Percentiles rank a stretch among this genome's conserved stretches.
Conservation (phyloP, 1,140 invertebrate species). For the Aphelenchoides besseyi region DNA sequence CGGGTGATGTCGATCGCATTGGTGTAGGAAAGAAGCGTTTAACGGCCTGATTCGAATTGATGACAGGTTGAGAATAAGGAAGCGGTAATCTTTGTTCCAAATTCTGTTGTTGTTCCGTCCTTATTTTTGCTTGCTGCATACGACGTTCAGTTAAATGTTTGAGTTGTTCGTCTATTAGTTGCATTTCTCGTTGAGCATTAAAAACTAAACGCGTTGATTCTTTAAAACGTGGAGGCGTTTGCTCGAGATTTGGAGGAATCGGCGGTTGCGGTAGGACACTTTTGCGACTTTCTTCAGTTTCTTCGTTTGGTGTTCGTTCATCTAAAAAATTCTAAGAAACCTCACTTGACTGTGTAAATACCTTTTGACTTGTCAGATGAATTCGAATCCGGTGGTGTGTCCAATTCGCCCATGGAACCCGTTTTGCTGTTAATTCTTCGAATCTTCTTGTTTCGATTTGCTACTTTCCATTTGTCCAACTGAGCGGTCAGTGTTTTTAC, state of each 20-base stretch:
- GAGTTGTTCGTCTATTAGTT: not conserved
- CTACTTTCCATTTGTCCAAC: not conserved
- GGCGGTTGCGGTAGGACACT: not conserved
- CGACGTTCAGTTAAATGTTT: not conserved
- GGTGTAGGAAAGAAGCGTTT: constrained; percentile 5
- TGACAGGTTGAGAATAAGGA: constrained; percentile 1
- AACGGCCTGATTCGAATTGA: not conserved
- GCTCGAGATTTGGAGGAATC: not conserved
- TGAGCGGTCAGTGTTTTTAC: not conserved
- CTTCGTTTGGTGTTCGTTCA: not conserved
- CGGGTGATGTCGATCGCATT: not conserved
- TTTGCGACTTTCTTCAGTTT: not conserved
- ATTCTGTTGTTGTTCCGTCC: not conserved
- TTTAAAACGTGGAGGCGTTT: not conserved
- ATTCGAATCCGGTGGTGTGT: constrained; percentile 6
- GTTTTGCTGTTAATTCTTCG: not conserved
- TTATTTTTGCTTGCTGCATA: not conserved
- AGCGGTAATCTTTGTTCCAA: not conserved
- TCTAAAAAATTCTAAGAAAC: not conserved
- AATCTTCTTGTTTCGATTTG: not conserved
- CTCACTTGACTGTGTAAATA: not conserved
- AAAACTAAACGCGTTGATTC: not conserved
- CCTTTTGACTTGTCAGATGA: constrained; percentile 11
- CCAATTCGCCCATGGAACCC: not conserved
- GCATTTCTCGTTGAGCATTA: not conserved